Base-by-base conservation (phyloP, 2,888 invertebrate species). In the Zaprionus obscuricornis region DNA sequence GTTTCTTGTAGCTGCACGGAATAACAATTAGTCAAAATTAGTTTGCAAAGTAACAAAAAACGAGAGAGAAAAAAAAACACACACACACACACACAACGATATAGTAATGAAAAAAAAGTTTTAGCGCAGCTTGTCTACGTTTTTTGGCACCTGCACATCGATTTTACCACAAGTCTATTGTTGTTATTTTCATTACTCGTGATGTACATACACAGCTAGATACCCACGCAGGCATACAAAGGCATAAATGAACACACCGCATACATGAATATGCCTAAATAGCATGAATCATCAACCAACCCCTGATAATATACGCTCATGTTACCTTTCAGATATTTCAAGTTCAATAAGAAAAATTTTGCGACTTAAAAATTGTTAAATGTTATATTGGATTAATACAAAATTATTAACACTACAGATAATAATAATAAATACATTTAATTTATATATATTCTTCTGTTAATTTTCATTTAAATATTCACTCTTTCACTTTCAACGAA, bases 121-220 rank as follows among this genome's bases (percentile, higher is more conserved):
- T 29, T 33, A 24, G 10, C 10, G 11, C 37, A 5, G 13, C 16
- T 13, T 55, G 54, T 8, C 10, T n/a, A 13, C 18, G 49, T 51
- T 34, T 29, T 57, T 45, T 22, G 45, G 46, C 62, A 74, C 51
- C 29, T 27, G 26, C 5, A 42, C 56, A 66, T 69, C 31, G 60
- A 69, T 71, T 71, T 66, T 60, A 24, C 34, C 50, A 52, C 36
- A 71, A 52, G 18, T 59, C 33, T 54, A 42, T 72, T 83, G 70
- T 84, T 77, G 69, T 76, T 79, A 73, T 83, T 77, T 76, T 56
- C 70, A 58, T 83, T 79, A 64, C 69, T 66, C 43, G 36, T 29
- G 49, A 18, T 29, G 17, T 31, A 39, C 34, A 37, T 37, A 55
- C 49, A 45, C 64, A 56, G n/a, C n/a, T 45, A 20, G 14, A 34